Percentiles rank a stretch among this genome's conserved stretches.
Conservation (phyloP, 2,888 invertebrate species). For the Drosophila atroscutellata region DNA sequence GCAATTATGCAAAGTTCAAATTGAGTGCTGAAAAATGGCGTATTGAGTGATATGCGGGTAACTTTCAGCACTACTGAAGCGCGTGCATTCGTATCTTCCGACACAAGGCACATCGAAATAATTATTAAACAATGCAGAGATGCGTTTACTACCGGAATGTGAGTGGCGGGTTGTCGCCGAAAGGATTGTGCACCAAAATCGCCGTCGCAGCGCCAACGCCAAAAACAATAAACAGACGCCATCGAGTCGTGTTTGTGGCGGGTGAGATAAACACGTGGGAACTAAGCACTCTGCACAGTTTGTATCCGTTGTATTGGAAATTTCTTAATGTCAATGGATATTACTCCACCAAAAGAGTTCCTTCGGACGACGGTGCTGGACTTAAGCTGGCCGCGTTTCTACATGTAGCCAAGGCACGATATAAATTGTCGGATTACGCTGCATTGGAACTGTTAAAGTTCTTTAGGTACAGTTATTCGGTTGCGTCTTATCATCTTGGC, state of each 20-base stretch:
- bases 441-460: slow-evolving; percentile 35
- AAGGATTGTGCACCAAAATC: slow-evolving; percentile 10
- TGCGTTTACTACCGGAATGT: slow-evolving; percentile 2
- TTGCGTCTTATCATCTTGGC: slow-evolving; percentile 28
- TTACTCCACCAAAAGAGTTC: not conserved
- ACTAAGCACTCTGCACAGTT: accelerated
- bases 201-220: slow-evolving; percentile 31
- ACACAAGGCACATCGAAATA: not conserved
- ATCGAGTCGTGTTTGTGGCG: not conserved
- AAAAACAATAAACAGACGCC: not conserved
- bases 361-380: not conserved
- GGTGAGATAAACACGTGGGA: not conserved
- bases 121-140: slow-evolving; percentile 26
- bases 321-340: not conserved
- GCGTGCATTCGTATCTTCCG: not conserved
- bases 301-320: accelerated
- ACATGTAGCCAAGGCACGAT: slow-evolving; percentile 10
- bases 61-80: slow-evolving; percentile 8
- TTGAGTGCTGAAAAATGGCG: not conserved
- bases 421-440: slow-evolving; percentile 28
- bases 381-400: slow-evolving; percentile 15
- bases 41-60: not conserved
- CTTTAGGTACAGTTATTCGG: not conserved
- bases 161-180: not conserved
- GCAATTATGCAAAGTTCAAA: slow-evolving; percentile 9